Conservation (phyloP, 2,888 invertebrate genomes). For the Unio pictorum region DNA sequence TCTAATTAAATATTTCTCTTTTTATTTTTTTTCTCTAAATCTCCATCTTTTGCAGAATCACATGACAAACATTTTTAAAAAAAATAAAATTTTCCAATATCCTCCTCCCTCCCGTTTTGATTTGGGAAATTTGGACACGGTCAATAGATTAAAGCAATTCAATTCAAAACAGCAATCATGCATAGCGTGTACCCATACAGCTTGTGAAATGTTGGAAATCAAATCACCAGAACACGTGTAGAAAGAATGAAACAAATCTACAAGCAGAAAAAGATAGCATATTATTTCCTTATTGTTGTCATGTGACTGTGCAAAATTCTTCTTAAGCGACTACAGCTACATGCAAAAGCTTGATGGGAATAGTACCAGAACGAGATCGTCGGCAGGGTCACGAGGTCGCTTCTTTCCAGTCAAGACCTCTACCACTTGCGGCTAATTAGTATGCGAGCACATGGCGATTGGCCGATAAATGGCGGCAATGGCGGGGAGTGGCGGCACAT, state of each 20-base stretch:
- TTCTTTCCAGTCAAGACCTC: constrained; percentile 88
- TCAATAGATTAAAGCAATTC: constrained; percentile 12
- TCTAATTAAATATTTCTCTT: constrained; percentile 1
- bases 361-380: constrained; percentile 96
- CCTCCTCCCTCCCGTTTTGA: no score
- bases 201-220: constrained; percentile 19
- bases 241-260: constrained; percentile 44
- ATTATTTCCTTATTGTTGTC: constrained; percentile 52
- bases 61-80: constrained; percentile 50
- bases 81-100: constrained; percentile 2
- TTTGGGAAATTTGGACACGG: background rate
- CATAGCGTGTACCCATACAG: constrained; percentile 33
- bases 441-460: constrained; percentile 70
- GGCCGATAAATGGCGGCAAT: constrained; percentile 70
- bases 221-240: constrained; percentile 39
- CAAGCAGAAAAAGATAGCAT: constrained; percentile 47
- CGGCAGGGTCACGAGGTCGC: constrained; percentile 89
- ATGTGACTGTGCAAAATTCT: constrained; percentile 70
- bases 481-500: constrained; percentile 72
- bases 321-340: constrained; percentile 69
- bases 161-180: constrained; percentile 40
- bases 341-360: constrained; percentile 65
- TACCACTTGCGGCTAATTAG: constrained; percentile 72
- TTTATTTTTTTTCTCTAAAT: constrained; percentile 5
- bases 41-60: constrained; percentile 56